phyloP scores from a whole-genome alignment of 2,888 invertebrate genomes.

The Cephalotes varians region DNA sequence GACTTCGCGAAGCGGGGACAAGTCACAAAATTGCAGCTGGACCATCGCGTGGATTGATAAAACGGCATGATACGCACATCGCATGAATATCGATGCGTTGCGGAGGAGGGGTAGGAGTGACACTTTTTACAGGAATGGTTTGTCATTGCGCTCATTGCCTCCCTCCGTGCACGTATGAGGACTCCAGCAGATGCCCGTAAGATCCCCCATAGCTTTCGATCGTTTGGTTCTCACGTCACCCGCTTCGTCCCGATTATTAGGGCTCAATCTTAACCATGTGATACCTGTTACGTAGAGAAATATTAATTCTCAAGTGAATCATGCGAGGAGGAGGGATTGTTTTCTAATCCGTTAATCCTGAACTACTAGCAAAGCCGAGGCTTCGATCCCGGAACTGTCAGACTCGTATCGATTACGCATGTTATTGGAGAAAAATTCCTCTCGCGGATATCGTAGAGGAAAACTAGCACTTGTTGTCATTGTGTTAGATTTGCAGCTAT shows the following conservation, averaged over 20 bases:
- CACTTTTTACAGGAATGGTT: slow-evolving; percentile 71
- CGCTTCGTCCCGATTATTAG: slow-evolving; percentile 35
- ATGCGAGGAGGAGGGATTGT: neutral
- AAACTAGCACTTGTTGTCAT: neutral
- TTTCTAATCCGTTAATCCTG: neutral
- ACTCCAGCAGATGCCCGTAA: slow-evolving; percentile 62
- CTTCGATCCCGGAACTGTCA: neutral
- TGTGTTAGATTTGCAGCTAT: neutral
- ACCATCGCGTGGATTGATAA: slow-evolving; percentile 5
- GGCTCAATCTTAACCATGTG: neutral
- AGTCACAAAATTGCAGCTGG: neutral
- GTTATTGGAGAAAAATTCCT: neutral
- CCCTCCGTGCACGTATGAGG: slow-evolving; percentile 20
- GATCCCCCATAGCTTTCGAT: slow-evolving; percentile 47
- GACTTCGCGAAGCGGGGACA: neutral
- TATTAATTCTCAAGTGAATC: slow-evolving; percentile 28
- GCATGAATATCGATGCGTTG: too few species aligned
- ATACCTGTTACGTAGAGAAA: slow-evolving; percentile 32
- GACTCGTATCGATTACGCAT: neutral
- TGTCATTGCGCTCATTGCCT: slow-evolving; percentile 67
- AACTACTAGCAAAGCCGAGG: neutral
- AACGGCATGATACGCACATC: slow-evolving; percentile 42
- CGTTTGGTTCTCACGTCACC: slow-evolving; percentile 49
- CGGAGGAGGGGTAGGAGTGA: slow-evolving; percentile 65
- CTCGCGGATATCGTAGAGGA: neutral